Conservation (phyloP, 2,888 invertebrate species). For the Catocala fraxini region DNA sequence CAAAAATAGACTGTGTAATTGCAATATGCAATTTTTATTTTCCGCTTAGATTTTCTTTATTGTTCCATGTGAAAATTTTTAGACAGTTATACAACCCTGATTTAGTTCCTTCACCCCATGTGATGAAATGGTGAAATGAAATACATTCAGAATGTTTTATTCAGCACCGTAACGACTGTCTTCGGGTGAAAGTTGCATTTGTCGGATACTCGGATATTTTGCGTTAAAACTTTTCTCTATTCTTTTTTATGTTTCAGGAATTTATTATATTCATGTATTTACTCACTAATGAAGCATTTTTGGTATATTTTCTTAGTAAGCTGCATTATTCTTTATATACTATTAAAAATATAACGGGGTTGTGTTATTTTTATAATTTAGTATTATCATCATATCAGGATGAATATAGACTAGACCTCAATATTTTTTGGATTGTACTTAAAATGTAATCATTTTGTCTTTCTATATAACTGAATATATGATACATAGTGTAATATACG, state of each 20-base stretch:
- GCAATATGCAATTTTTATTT: too few relatives aligned
- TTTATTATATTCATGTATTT: conserved; percentile 13
- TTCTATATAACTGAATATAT: too few relatives aligned
- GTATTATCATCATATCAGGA: too few relatives aligned
- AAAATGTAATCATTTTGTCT: too few relatives aligned
- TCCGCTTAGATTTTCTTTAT: too few relatives aligned
- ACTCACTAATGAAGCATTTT: conserved; percentile 1
- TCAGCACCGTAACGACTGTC: conserved; percentile 49
- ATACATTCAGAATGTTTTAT: conserved; percentile 55
- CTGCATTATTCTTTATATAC: neutral
- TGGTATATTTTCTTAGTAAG: neutral
- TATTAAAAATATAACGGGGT: too few relatives aligned
- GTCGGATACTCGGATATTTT: conserved; percentile 37
- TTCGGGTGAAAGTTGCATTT: conserved; percentile 48
- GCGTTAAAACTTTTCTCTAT: conserved; percentile 38
- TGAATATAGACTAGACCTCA: too few relatives aligned
- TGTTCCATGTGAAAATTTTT: too few relatives aligned
- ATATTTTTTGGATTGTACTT: too few relatives aligned
- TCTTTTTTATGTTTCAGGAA: conserved; percentile 27
- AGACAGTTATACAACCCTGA: conserved; percentile 13
- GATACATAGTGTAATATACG: too few relatives aligned
- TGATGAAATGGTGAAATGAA: conserved; percentile 54
- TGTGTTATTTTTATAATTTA: too few relatives aligned
- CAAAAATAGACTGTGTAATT: too few relatives aligned
- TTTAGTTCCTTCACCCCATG: conserved; percentile 39